Conservation (phyloP, 2,888 invertebrate genomes). For the Hyalella azteca region DNA sequence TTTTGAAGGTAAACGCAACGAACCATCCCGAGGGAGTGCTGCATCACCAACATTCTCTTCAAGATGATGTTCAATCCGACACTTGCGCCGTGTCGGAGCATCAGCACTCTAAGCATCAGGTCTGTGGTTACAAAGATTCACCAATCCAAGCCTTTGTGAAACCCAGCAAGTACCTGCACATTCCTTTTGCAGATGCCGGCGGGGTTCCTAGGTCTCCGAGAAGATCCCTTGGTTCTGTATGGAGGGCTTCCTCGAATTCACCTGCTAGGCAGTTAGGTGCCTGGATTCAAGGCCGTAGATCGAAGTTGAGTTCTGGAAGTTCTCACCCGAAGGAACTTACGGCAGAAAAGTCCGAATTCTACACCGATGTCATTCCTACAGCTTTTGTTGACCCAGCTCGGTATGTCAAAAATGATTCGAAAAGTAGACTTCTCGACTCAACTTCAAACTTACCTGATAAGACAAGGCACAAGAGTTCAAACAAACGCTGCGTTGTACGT, state of each 20-base stretch:
- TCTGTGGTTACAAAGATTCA: not conserved
- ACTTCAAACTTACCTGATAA: not conserved
- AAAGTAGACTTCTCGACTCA: not conserved
- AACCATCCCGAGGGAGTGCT: not conserved
- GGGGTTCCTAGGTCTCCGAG: conserved; percentile 35
- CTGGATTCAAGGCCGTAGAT: conserved; percentile 45
- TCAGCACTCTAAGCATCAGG: not conserved
- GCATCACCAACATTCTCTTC: conserved; percentile 6
- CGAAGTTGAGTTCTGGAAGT: conserved; percentile 37
- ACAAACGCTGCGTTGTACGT: not conserved
- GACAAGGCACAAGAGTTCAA: not conserved
- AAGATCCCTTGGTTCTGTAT: conserved; percentile 44
- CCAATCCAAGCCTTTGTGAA: not conserved
- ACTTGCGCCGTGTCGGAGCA: not conserved
- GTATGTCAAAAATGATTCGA: not conserved
- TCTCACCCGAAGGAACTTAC: not conserved
- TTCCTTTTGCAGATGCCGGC: no score
- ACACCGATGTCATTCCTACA: not conserved
- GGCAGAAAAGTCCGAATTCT: not conserved
- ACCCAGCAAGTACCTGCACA: not conserved
- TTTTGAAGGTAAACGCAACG: not conserved
- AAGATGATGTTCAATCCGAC: not conserved
- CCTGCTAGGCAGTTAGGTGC: conserved; percentile 53
- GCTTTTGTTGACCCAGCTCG: not conserved
- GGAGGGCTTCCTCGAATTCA: conserved; percentile 48